Evolutionary conservation across 2,888 invertebrate genomes (phyloP).

Genomic region (Ennomos fuscantarius): DNA sequence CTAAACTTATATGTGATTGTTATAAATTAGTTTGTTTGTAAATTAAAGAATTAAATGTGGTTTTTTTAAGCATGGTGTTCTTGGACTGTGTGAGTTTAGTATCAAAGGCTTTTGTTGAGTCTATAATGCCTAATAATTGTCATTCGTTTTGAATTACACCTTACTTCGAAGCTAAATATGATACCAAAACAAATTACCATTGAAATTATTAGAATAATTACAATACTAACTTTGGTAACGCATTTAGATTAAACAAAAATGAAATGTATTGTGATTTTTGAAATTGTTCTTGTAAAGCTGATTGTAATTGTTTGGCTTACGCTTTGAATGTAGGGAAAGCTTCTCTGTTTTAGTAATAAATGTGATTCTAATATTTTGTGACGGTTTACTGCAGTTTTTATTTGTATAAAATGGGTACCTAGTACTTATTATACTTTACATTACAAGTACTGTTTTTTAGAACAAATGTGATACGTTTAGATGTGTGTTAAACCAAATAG

Average conservation of each 20-base stretch:
- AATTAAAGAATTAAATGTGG: conserved; percentile 37
- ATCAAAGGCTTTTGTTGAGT: conserved; percentile 33
- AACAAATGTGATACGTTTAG: no score
- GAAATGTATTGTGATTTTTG: not conserved
- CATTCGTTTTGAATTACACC: not conserved
- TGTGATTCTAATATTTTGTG: conserved; percentile 1
- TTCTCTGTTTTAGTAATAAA: not conserved
- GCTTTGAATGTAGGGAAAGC: conserved; percentile 4
- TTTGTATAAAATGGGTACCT: not conserved
- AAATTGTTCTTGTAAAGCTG: not conserved
- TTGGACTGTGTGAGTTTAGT: conserved; percentile 28
- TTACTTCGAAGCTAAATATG: conserved; percentile 5
- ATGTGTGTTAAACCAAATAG: no score
- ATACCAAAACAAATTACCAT: not conserved
- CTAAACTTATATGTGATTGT: conserved; percentile 37
- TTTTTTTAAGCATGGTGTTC: conserved; percentile 44
- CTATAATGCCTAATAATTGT: conserved; percentile 1
- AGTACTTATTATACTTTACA: not conserved
- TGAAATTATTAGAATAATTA: not conserved
- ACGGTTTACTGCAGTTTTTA: not conserved
- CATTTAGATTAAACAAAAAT: not conserved
- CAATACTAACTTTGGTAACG: conserved; percentile 4
- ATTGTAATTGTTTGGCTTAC: conserved; percentile 24
- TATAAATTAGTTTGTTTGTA: conserved; percentile 39
- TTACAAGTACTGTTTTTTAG: no score